Evolutionary conservation across 2,797 vertebrate species (phyloP), one percentile per base, ranked within the genome.

Genomic region (Macropodus opercularis): DNA sequence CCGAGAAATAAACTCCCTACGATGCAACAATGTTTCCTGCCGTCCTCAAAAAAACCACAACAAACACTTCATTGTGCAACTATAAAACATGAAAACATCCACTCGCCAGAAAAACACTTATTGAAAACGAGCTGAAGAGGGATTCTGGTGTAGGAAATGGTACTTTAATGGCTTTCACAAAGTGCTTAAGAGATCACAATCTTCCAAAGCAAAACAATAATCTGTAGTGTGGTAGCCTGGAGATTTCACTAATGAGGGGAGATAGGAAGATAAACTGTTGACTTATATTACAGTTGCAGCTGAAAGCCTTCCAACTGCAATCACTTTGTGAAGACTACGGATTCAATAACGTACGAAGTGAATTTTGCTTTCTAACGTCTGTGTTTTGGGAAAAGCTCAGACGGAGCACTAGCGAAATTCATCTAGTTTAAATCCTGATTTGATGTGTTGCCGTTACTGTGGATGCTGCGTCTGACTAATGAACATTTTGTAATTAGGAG

Each of bases 161-260:
- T 17, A 31, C 65, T 83, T 86, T 89, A 88, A 88, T 86, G 85
- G 81, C 66, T 76, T 46, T 70, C 34, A 12, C 74, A 76, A 80
- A 87, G 85, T 82, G 72, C 84, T 88, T 57, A 39, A 34, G 48
- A 82, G 69, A 85, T 69, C 58, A 49, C 79, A 69, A 57, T 85
- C 57, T 72, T 59, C 43, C 67, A 73, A 77, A 86, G 75, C 80
- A 89, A 83, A 80, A 87, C 81, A 81, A 86, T 88, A 81, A 83
- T 72, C 61, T 54, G 49, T 63, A 50, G 31, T 24, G 52, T 56
- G 69, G 72, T 54, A 70, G 85, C 75, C 75, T 63, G 48, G 83
- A 86, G 83, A 87, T 76, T 84, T 80, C 71, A 66, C 75, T 90
- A 86, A 91, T 86, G 80, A 88, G 81, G 50, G 61, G 50, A 62